Evolutionary conservation across 2,888 invertebrate genomes (phyloP), one percentile per base, ranked within the genome.

Genomic region (Netelia melanura): DNA sequence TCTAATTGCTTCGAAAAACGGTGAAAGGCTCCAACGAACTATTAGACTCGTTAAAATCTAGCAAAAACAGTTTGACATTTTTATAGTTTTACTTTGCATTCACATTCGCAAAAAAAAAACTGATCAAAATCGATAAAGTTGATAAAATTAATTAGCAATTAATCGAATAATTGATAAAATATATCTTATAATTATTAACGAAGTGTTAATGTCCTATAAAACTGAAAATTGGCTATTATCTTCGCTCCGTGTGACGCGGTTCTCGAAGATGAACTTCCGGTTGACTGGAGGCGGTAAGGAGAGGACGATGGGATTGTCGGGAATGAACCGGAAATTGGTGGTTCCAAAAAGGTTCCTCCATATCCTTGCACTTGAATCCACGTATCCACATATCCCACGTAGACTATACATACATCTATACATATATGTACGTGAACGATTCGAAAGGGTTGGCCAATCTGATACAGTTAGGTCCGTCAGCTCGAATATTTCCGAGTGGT

Each of bases 381-480:
- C 76, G 30, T 30, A 74, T 48, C 43, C 44, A 21, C 64, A 48
- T 67, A 65, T 67, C 30, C 67, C 56, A 58, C 56, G 64, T 44
- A 23, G 64, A 21, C 14, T 67, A 67, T 17, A 72, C 52, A 48
- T 48, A 30, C 21, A 11, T 43, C 44, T 25, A 65, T 25, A 65
- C 17, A 25, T 54, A 54, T 67, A 67, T 48, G 56, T 58, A 72
- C 23, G 56, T 62, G 17, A 44, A 65, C 75, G 87, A 89, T 87
- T 88, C 88, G 86, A 90, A 91, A 91, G 93, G 93, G 92, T 91
- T 92, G 90, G 92, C 91, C 91, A 90, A 91, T 92, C 92, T 91
- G 92, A 92, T 93, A 92, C 90, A 84, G 80, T 65, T 56, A 68
- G 80, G 83, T 83, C 82, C 61, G 78, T 80, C 85, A 83, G 81